Evolutionary conservation across 2,797 vertebrate genomes (phyloP).

Genomic region (Ataeniobius toweri): DNA sequence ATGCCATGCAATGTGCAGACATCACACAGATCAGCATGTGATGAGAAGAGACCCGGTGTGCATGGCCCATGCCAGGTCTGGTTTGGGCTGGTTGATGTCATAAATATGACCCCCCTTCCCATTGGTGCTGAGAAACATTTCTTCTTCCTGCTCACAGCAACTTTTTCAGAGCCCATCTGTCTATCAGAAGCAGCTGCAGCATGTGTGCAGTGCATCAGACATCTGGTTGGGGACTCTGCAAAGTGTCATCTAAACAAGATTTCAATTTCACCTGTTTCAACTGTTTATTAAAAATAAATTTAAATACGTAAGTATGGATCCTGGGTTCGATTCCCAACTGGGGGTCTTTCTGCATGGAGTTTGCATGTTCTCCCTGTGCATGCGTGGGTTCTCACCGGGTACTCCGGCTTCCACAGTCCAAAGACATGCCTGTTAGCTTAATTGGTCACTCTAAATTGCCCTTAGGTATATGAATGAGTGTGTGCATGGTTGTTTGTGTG

Average conservation of each 20-base stretch:
- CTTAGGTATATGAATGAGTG: too few relatives aligned
- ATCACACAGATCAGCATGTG: conserved; percentile 36
- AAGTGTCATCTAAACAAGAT: conserved; percentile 15
- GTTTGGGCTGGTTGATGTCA: conserved; percentile 42
- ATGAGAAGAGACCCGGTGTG: conserved; percentile 29
- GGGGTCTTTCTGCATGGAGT: too few relatives aligned
- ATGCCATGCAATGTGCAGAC: conserved; percentile 42
- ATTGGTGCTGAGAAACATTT: conserved; percentile 37
- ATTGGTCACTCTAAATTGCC: too few relatives aligned
- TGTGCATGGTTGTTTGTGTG: too few relatives aligned
- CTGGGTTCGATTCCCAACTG: too few relatives aligned
- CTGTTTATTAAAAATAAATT: not conserved
- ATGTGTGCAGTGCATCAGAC: conserved; percentile 54
- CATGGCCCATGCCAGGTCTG: conserved; percentile 25
- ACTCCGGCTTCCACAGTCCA: too few relatives aligned
- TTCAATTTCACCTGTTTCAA: not conserved
- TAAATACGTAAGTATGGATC: not conserved
- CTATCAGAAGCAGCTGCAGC: conserved; percentile 64
- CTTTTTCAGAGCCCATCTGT: conserved; percentile 61
- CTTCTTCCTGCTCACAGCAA: conserved; percentile 46
- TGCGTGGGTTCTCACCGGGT: too few relatives aligned
- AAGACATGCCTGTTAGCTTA: too few relatives aligned
- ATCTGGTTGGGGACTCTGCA: conserved; percentile 59
- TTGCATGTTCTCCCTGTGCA: too few relatives aligned
- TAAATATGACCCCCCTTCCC: conserved; percentile 36